Base-by-base conservation (phyloP, 2,888 invertebrate genomes). In the Pardosa pseudoannulata region DNA sequence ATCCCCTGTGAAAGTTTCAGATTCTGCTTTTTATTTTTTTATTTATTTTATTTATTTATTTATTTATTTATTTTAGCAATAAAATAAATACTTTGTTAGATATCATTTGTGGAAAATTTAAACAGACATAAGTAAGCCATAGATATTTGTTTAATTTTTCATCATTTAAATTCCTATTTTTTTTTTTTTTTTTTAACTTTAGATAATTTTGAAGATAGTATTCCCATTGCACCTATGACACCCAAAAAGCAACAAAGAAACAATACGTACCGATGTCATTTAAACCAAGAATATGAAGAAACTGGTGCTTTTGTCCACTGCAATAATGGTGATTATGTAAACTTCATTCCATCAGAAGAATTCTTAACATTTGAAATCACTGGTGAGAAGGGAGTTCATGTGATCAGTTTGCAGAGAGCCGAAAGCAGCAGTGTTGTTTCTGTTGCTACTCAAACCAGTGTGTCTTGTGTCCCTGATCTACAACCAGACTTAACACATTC, bases 111-210 rank as follows among this genome's bases (percentile, higher is more conserved):
- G 5, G 5, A 36, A 36, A 36, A 36, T 5, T 36, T 36, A 36
- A 36, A 7, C 11, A 36, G 36, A 36, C 5, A 36, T 6, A 36
- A 78, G 68, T 41, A 16, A 36, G 71, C 28, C 32, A 70, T 16
- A 50, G 68, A 56, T 3, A 9, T 70, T 68, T 56, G n/a, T n/a
- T n/a, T n/a, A n/a, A n/a, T n/a, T 36, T 67, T 27, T 5, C 67
- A 64, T 62, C n/a, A 71, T 70, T 90, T 96, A 96, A 88, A 93
- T 93, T 0, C 36, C 28, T 65, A 16, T 3, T 31, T 13, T 32
- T 50, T 85, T 73, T 72, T 67, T 41, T 56, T 83, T 16, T 46
- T 16, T 46, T 46, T 56, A 23, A 16, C 11, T 56, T 56, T 56
- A 56, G 56, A 56, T 56, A 56, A 56, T 9, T 85, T 67, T 75